Base-by-base conservation (phyloP, 2,113 vertebrate genomes). In the Bambusicola thoracicus region DNA sequence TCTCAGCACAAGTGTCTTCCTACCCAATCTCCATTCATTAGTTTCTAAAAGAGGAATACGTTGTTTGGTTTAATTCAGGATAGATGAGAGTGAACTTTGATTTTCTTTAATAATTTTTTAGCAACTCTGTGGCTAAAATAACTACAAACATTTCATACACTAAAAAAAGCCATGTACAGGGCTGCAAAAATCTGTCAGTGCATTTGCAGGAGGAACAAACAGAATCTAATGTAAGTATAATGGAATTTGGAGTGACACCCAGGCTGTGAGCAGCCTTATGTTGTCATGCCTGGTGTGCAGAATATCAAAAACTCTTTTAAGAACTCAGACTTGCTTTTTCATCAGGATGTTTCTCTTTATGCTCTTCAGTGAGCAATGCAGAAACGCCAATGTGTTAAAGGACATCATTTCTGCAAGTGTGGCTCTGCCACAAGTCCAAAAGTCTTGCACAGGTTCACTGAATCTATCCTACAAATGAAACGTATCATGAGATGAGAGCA, bases 221-320 rank as follows among this genome's bases (percentile, higher is more conserved):
- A 97, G 95, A 94, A 96, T 95, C 90, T 96, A 96, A 96, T 95
- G 95, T 96, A 96, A 94, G 95, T 96, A 95, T 97, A 97, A 97
- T 95, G 92, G 95, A 97, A 96, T 90, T 96, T 95, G 94, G 94
- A 97, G 94, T 97, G 95, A 96, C 97, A 97, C 16, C 79, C 93
- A 95, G 95, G 82, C 96, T 97, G 95, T 61, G 92, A 97, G 79
- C 94, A 96, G 93, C 96, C 94, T 96, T 97, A 92, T 97, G 96
- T 96, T 97, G 84, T 87, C 95, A 85, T 97, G 92, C 90, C 94
- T 97, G 88, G 90, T 96, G 90, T 94, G 84, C 70, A 92, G 81
- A 90, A 92, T 94, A 96, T 85, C 93, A 94, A 94, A 96, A 96
- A 87, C 58, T 96, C 73, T 93, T 85, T 86, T 82, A 67, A 92